These are phyloP conservation scores for Delia radicum DNA, from an alignment of 1,140 invertebrate genomes.

Conservation along the genomic window DNA sequence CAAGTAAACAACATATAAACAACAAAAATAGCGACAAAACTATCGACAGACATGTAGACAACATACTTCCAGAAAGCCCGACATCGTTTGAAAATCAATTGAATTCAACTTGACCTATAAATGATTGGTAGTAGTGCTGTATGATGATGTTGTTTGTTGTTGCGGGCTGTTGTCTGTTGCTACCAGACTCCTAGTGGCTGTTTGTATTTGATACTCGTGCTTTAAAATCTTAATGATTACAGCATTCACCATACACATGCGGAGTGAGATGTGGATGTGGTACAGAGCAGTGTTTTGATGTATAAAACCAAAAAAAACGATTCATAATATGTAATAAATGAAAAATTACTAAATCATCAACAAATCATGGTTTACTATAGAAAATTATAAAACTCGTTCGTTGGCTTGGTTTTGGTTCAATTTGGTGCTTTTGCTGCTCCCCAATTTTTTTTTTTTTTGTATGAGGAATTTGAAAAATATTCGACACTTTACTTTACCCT, in stretches of 20 bases:
- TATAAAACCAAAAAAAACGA: neutral
- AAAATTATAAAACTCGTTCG: neutral
- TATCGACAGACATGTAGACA: neutral
- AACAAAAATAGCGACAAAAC: neutral
- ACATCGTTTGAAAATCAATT: slow-evolving; percentile 20
- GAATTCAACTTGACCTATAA: slow-evolving; percentile 22
- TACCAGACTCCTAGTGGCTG: neutral
- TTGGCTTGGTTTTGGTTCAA: neutral
- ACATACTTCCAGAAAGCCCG: neutral
- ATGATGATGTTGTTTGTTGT: neutral
- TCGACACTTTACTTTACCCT: too few relatives aligned
- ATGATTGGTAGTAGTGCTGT: neutral
- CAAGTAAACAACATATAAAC: neutral
- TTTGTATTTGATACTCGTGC: neutral
- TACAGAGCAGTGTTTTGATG: neutral
- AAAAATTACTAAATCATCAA: neutral
- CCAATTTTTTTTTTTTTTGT: neutral
- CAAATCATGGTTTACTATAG: neutral
- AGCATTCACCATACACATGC: neutral
- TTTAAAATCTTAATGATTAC: neutral
- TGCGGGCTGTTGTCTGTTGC: neutral
- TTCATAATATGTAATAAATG: neutral
- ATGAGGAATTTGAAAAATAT: too few relatives aligned
- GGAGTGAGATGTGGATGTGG: neutral
- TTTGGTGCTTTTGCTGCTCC: neutral